Percentiles rank a stretch among this genome's conserved stretches.
These are phyloP conservation scores for Spinus pinus DNA, from an alignment of 2,797 vertebrate genomes.

Conservation along the genomic window DNA sequence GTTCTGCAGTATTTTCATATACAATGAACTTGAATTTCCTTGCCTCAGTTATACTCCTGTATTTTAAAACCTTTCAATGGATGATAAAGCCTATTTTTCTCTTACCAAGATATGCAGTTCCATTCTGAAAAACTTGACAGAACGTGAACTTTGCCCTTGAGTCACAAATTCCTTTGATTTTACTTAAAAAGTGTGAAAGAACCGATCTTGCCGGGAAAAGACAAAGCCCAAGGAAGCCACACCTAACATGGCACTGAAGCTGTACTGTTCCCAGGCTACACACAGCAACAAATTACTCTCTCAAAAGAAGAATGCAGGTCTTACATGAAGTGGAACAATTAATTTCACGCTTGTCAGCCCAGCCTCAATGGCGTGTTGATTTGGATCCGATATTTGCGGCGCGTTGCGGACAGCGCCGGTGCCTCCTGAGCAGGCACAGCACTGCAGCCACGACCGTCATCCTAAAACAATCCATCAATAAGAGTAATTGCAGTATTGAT, in stretches of 20 bases:
- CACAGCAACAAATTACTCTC: conserved; percentile 86
- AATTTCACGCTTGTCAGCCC: conserved; percentile 96
- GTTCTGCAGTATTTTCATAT: background rate
- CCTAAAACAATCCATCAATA: conserved; percentile 85
- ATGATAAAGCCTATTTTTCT: background rate
- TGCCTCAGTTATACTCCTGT: background rate
- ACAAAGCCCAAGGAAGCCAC: conserved; percentile 65
- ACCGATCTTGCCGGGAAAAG: conserved; percentile 61
- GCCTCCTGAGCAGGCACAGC: conserved; percentile 67
- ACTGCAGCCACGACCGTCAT: conserved; percentile 75
- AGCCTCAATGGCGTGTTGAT: conserved; percentile 87
- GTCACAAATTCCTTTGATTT: background rate
- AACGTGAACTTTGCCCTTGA: background rate
- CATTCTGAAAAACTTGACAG: background rate
- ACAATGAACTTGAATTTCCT: background rate
- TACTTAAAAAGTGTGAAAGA: conserved; percentile 8
- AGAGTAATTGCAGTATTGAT: conserved; percentile 87
- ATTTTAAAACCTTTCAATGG: background rate
- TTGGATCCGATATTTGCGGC: conserved; percentile 87
- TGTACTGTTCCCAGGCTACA: conserved; percentile 67
- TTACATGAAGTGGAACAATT: conserved; percentile 97
- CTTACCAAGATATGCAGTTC: background rate
- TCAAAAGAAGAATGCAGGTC: conserved; percentile 86
- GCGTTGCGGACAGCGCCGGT: conserved; percentile 72
- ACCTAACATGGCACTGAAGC: conserved; percentile 41